Evolutionary conservation across 2,113 vertebrate species (phyloP).

Genomic region (Myiozetetes cayanensis): DNA sequence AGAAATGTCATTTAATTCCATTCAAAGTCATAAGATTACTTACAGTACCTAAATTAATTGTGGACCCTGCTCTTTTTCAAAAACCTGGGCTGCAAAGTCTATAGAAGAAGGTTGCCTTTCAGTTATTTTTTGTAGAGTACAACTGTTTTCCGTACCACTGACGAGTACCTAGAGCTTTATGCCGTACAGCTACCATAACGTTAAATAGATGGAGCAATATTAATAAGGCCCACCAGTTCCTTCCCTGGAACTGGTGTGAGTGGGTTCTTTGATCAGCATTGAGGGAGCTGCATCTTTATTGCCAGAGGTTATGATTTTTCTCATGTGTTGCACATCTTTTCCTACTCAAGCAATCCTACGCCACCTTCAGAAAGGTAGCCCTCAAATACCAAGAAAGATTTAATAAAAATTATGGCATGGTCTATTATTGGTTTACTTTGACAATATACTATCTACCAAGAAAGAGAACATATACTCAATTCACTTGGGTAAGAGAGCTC

Average conservation of each 20-base stretch:
- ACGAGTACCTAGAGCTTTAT: neutral
- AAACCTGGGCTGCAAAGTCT: neutral
- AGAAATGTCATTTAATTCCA: neutral
- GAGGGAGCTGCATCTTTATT: neutral
- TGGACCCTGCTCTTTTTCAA: neutral
- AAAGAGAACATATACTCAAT: constrained; percentile 12
- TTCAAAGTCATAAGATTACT: neutral
- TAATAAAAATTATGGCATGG: neutral
- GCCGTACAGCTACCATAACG: neutral
- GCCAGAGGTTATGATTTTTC: neutral
- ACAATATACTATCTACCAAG: neutral
- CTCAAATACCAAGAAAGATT: neutral
- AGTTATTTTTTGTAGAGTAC: neutral
- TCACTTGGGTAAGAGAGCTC: neutral
- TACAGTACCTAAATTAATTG: neutral
- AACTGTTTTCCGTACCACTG: neutral
- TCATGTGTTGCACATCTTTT: neutral
- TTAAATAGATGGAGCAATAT: neutral
- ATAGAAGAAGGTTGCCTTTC: neutral
- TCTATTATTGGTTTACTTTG: neutral
- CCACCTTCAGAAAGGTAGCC: neutral
- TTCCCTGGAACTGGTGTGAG: neutral
- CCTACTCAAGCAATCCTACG: neutral
- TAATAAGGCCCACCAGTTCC: neutral
- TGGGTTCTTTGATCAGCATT: neutral